A percentile compares a stretch with the other conserved stretches of the same genome.
Evolutionary conservation across 2,888 invertebrate genomes (phyloP).

Genomic region (Cephus nigrinus): DNA sequence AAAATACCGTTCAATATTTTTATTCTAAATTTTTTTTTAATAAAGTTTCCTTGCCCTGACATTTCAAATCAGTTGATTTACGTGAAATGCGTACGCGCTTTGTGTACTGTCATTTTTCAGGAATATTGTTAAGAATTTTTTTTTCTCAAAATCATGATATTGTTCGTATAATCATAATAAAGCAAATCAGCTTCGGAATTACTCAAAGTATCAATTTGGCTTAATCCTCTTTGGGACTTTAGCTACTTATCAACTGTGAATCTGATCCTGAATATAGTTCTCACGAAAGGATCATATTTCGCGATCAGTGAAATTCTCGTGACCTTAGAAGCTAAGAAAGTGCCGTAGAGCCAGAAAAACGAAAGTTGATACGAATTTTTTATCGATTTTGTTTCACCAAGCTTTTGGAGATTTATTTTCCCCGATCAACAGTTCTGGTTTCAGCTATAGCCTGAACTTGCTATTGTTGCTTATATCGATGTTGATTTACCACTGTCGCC

Average conservation of each 20-base stretch:
- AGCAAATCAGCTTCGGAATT: background rate
- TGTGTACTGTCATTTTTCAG: background rate
- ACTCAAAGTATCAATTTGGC: background rate
- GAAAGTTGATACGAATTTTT: background rate
- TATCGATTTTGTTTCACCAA: background rate
- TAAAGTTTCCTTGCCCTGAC: background rate
- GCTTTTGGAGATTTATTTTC: background rate
- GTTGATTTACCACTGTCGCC: background rate
- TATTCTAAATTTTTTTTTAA: background rate
- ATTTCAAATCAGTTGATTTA: background rate
- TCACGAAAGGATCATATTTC: background rate
- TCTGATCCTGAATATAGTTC: background rate
- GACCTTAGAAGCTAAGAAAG: background rate
- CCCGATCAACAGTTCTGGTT: background rate
- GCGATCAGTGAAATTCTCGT: background rate
- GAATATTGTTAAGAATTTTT: background rate
- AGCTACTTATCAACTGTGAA: background rate
- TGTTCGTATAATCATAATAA: background rate
- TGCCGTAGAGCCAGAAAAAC: background rate
- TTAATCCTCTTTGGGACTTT: background rate
- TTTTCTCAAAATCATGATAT: background rate
- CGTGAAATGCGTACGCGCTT: background rate
- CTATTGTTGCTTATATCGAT: background rate
- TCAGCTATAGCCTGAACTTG: background rate
- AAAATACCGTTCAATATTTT: background rate